Percentiles rank a stretch among this genome's conserved stretches.
Conservation (phyloP, 2,888 invertebrate species). For the Prosopocoilus inquinatus region DNA sequence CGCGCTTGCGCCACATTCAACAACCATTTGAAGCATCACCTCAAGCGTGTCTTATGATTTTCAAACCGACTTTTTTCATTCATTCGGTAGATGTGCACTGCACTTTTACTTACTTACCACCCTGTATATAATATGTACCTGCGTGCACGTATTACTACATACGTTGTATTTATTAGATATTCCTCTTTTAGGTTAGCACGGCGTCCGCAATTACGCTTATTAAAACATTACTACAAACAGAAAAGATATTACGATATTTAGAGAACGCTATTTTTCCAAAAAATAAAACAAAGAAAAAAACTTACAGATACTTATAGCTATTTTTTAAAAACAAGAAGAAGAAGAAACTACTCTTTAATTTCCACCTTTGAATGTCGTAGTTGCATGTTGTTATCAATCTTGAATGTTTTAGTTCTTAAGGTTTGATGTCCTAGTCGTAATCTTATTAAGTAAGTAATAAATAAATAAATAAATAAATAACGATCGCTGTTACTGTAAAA, state of each 20-base stretch:
- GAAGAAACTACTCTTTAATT: constrained; percentile 8
- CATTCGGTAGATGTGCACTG: too few relatives aligned
- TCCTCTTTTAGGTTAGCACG: background rate
- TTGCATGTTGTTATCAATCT: background rate
- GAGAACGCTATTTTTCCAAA: constrained; percentile 22
- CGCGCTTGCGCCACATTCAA: background rate
- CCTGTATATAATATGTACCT: too few relatives aligned
- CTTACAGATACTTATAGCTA: background rate
- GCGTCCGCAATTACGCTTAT: background rate
- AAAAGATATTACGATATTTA: background rate
- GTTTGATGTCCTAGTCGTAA: background rate
- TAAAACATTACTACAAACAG: background rate
- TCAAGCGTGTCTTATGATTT: constrained; percentile 38
- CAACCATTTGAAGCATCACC: constrained; percentile 34
- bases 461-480: background rate
- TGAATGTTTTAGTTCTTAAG: background rate
- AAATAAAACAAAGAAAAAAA: constrained; percentile 13
- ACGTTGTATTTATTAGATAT: too few relatives aligned
- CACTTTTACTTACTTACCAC: too few relatives aligned
- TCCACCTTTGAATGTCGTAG: constrained; percentile 3
- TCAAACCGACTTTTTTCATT: background rate
- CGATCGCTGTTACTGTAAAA: background rate
- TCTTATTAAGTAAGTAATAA: background rate
- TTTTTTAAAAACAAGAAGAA: too few relatives aligned
- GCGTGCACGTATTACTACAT: too few relatives aligned